Percentiles rank a stretch among this genome's conserved stretches.
Conservation (phyloP, 2,888 invertebrate species). For the Rhopalosiphum nymphaeae region DNA sequence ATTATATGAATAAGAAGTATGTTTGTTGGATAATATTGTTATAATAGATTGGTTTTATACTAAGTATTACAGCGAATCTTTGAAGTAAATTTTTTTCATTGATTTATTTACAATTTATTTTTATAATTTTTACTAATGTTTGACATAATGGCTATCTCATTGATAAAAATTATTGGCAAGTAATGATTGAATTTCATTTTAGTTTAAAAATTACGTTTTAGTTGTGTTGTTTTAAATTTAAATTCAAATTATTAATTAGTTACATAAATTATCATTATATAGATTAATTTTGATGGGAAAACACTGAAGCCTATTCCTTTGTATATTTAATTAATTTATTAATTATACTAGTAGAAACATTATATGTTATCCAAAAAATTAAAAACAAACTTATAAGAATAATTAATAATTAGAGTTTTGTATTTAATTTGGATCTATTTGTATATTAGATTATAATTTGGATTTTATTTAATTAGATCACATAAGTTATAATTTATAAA, state of each 20-base stretch:
- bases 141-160: background rate
- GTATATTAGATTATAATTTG: too few relatives aligned
- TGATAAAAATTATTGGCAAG: background rate
- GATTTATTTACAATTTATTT: background rate
- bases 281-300: background rate
- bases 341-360: background rate
- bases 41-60: background rate
- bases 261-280: background rate
- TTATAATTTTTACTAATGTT: background rate
- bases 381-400: background rate
- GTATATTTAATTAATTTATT: background rate
- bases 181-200: background rate
- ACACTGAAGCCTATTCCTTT: background rate
- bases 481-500: background rate
- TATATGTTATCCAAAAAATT: background rate
- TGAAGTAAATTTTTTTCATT: background rate
- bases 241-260: background rate
- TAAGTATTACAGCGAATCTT: background rate
- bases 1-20: background rate
- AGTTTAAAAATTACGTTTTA: background rate
- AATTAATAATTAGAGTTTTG: background rate
- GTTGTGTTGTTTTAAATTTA: background rate
- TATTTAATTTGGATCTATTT: too few relatives aligned
- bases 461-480: background rate
- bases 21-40: background rate